phyloP scores from a whole-genome alignment of 2,113 vertebrate genomes.

The human region GRCh38 chr7:67122501-67123000 shows the following conservation, averaged over 20 bases:
- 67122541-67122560: neutral
- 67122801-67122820: neutral
- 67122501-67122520: neutral
- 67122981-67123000: neutral
- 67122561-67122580: neutral
- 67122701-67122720: neutral
- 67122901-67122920: neutral
- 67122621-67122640: neutral
- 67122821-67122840: neutral
- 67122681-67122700: neutral
- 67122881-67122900: neutral
- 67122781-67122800: rapidly evolving
- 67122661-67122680: neutral
- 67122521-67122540: neutral
- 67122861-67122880: neutral
- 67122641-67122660: neutral
- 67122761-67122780: neutral
- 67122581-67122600: neutral
- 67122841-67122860: neutral
- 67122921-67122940: neutral
- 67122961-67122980: neutral
- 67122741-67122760: neutral
- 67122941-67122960: neutral
- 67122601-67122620: neutral
- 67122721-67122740: neutral